Evolutionary conservation across 2,797 vertebrate species (phyloP).

Genomic region (Phrynocephalus vlangalii): DNA sequence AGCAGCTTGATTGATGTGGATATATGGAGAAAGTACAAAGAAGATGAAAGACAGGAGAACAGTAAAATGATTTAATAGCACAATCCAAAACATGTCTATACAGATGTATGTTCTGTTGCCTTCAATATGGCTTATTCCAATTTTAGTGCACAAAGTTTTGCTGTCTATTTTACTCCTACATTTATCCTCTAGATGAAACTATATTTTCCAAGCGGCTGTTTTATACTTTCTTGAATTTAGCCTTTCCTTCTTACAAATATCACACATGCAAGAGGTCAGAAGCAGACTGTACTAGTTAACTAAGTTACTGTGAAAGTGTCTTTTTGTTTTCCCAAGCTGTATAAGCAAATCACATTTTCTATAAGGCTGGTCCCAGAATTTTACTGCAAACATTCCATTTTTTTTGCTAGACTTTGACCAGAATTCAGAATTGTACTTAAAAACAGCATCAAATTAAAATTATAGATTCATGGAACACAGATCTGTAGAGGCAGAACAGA

Average conservation of each 20-base stretch:
- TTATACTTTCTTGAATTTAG: too few relatives aligned
- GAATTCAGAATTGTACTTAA: background rate
- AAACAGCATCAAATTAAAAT: too few relatives aligned
- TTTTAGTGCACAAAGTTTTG: too few relatives aligned
- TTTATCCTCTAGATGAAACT: too few relatives aligned
- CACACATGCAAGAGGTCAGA: background rate
- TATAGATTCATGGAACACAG: too few relatives aligned
- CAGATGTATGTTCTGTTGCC: background rate
- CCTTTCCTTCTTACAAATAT: too few relatives aligned
- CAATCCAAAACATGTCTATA: background rate
- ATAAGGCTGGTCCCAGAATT: background rate
- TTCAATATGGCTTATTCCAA: too few relatives aligned
- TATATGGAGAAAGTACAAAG: constrained; percentile 29
- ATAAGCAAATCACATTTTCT: background rate
- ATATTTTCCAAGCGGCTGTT: too few relatives aligned
- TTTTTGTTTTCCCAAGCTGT: background rate
- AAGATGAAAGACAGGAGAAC: constrained; percentile 35
- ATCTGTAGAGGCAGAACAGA: too few relatives aligned
- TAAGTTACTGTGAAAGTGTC: background rate
- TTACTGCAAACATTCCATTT: too few relatives aligned
- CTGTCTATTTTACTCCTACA: too few relatives aligned
- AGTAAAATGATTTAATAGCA: constrained; percentile 6
- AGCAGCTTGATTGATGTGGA: constrained; percentile 52
- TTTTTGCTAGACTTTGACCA: background rate
- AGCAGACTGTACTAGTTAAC: background rate